Evolutionary conservation across 1,140 invertebrate genomes (phyloP).

Genomic region (Sitophilus oryzae): DNA sequence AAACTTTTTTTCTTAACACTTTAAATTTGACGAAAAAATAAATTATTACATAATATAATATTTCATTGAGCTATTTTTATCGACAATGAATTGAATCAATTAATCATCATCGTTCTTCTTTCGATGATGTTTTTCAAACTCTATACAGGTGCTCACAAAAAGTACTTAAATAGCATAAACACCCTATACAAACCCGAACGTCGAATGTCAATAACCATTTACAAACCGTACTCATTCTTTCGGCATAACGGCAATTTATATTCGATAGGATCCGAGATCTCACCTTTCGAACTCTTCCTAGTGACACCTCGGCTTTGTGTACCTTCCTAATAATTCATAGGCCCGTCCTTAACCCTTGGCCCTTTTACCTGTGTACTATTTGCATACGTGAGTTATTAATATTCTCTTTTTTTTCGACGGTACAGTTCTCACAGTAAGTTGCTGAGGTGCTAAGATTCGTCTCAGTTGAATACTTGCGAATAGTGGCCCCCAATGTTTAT

Average conservation of each 20-base stretch:
- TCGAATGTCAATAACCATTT: conserved; percentile 26
- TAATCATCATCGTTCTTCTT: too few species aligned
- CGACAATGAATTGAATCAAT: too few species aligned
- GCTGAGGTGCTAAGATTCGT: not conserved
- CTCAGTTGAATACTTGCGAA: not conserved
- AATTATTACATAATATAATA: too few species aligned
- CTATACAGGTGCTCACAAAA: too few species aligned
- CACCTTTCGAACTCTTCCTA: conserved; percentile 1
- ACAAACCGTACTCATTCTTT: conserved; percentile 24
- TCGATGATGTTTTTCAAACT: too few species aligned
- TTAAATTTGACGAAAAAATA: too few species aligned
- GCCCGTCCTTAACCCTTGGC: conserved; percentile 20
- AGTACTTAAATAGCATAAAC: conserved; percentile 22
- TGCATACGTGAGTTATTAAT: conserved; percentile 20
- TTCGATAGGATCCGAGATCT: conserved; percentile 5
- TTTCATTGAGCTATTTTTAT: too few species aligned
- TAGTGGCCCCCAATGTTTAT: not conserved
- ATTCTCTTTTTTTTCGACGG: conserved; percentile 5
- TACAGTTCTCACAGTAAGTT: conserved; percentile 18
- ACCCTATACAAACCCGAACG: conserved; percentile 16
- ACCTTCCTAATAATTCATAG: conserved; percentile 23
- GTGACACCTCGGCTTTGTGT: conserved; percentile 21
- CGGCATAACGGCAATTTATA: conserved; percentile 22
- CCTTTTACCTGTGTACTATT: conserved; percentile 21
- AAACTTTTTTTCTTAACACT: too few species aligned